These are phyloP conservation scores for Tympanuchus pallidicinctus DNA, from an alignment of 2,113 vertebrate species.

Conservation along the genomic window DNA sequence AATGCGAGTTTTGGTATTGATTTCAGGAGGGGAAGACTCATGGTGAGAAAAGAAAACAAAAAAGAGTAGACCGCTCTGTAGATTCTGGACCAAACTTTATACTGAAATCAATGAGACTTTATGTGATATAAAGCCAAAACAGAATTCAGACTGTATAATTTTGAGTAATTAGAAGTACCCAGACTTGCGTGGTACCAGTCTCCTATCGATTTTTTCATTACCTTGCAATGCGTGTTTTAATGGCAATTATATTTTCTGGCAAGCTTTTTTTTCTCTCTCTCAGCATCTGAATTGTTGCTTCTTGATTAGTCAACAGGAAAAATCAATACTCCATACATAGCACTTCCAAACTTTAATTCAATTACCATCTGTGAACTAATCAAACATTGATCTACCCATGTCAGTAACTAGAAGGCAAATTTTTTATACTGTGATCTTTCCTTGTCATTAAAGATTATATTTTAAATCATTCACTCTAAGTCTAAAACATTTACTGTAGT, in stretches of 20 bases:
- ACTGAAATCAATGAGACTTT: slow-evolving; percentile 36
- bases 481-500: background rate
- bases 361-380: slow-evolving; percentile 67
- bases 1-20: background rate
- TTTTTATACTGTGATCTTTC: slow-evolving; percentile 30
- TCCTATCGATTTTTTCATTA: slow-evolving; percentile 69
- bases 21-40: background rate
- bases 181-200: slow-evolving; percentile 9
- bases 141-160: slow-evolving; percentile 40
- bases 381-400: slow-evolving; percentile 55
- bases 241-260: slow-evolving; percentile 62
- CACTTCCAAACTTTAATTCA: slow-evolving; percentile 65
- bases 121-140: background rate
- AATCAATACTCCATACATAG: slow-evolving; percentile 60
- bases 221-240: slow-evolving; percentile 14
- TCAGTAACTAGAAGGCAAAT: slow-evolving; percentile 42
- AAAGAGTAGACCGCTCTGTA: background rate
- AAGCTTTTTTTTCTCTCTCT: slow-evolving; percentile 36
- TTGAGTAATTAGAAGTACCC: slow-evolving; percentile 47
- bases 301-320: slow-evolving; percentile 71
- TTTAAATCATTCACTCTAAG: slow-evolving; percentile 16
- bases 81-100: background rate
- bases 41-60: background rate
- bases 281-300: slow-evolving; percentile 60
- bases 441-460: slow-evolving; percentile 39